Evolutionary conservation across 2,113 vertebrate species (phyloP).

Genomic region (Alces alces): DNA sequence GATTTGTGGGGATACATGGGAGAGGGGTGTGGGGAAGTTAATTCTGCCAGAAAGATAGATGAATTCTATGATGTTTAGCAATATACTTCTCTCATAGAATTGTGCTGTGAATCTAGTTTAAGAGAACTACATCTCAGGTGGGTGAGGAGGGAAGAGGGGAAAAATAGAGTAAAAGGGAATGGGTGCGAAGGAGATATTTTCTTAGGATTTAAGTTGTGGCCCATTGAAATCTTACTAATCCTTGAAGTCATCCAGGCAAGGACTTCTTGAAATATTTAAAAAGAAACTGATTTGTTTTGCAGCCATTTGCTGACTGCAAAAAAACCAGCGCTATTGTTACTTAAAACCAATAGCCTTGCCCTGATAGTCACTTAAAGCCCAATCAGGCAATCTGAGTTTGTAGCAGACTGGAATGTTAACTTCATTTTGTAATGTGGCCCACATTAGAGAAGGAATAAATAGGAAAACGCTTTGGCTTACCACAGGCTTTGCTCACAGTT

Average conservation of each 20-base stretch:
- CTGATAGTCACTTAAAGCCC: not conserved
- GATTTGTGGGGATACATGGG: not conserved
- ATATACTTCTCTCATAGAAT: not conserved
- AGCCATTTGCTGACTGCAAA: not conserved
- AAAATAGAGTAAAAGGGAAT: not conserved
- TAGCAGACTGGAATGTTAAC: not conserved
- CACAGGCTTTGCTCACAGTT: conserved; percentile 56
- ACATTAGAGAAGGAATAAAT: conserved; percentile 13
- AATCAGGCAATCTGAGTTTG: conserved; percentile 1
- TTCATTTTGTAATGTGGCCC: not conserved
- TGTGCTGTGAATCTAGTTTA: conserved; percentile 10
- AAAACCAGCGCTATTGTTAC: not conserved
- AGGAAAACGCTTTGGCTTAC: conserved; percentile 41
- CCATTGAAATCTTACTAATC: not conserved
- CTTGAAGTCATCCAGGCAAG: not conserved
- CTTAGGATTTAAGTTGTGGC: conserved; percentile 43
- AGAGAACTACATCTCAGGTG: conserved; percentile 5
- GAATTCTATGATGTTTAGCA: conserved; percentile 8
- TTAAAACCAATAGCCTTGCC: conserved; percentile 2
- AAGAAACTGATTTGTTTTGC: conserved; percentile 43
- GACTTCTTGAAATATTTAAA: not conserved
- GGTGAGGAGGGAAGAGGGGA: not conserved
- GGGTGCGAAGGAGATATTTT: not conserved
- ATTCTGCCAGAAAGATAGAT: not conserved
- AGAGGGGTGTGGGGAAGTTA: not conserved